These are phyloP conservation scores for Luidia sarsii DNA, from an alignment of 53 echinoderm and acorn worm species.

Conservation along the genomic window DNA sequence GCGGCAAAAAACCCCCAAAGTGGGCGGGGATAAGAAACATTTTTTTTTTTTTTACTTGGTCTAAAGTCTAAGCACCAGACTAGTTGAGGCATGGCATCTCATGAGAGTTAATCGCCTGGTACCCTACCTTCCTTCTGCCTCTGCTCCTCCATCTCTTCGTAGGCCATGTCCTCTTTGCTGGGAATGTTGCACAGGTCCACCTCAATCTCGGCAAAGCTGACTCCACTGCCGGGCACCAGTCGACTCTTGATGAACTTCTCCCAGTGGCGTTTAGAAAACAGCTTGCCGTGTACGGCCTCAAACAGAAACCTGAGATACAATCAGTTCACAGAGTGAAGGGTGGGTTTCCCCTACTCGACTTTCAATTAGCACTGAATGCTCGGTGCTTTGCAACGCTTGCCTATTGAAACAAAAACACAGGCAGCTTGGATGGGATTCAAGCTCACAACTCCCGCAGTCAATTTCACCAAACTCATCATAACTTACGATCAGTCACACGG, in stretches of 20 bases:
- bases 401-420: neutral
- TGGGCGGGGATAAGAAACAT: too few relatives aligned
- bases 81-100: too few relatives aligned
- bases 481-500: too few relatives aligned
- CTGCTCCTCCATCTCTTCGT: constrained; percentile 80
- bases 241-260: constrained; percentile 78
- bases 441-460: too few relatives aligned
- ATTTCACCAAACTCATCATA: too few relatives aligned
- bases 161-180: constrained; percentile 74
- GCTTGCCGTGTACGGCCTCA: constrained; percentile 89
- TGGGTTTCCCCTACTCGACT: neutral
- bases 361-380: too few relatives aligned
- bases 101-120: too few relatives aligned
- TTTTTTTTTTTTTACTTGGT: too few relatives aligned
- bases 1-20: too few relatives aligned
- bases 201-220: constrained; percentile 94
- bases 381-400: neutral
- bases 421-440: too few relatives aligned
- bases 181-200: constrained; percentile 99
- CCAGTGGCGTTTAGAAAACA: constrained; percentile 86
- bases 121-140: constrained; percentile 81
- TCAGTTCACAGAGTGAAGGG: neutral
- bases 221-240: constrained; percentile 80
- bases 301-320: constrained; percentile 79
- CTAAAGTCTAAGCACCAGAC: too few relatives aligned